phyloP scores from a whole-genome alignment of 2,797 vertebrate species.

The Ctenopoma kingsleyae region DNA sequence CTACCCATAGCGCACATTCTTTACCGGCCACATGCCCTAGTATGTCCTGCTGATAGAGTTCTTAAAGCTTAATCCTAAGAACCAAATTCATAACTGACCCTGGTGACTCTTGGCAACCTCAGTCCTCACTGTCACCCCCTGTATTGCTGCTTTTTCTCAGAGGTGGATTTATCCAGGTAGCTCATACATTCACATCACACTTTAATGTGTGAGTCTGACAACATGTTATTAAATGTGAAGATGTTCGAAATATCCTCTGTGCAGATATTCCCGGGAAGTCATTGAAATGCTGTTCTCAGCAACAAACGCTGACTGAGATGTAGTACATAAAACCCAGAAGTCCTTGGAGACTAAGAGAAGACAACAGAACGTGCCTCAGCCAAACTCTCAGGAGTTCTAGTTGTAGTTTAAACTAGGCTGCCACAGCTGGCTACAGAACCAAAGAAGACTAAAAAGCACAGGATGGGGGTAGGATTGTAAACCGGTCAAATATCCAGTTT shows the following conservation, averaged over 20 bases:
- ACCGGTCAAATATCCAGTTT: background rate
- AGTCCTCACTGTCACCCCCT: background rate
- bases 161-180: background rate
- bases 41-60: background rate
- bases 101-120: background rate
- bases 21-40: background rate
- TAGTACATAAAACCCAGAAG: background rate
- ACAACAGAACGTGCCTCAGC: background rate
- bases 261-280: conserved; percentile 9
- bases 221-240: conserved; percentile 1
- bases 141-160: background rate
- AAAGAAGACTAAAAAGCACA: background rate
- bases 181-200: background rate
- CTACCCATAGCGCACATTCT: background rate
- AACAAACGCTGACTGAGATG: background rate
- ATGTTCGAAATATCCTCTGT: background rate
- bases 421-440: background rate
- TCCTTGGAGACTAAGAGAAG: conserved; percentile 4
- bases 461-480: background rate
- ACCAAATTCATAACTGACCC: background rate
- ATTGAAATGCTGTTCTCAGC: background rate
- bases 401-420: conserved; percentile 6
- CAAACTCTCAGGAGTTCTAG: background rate
- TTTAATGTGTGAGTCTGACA: background rate
- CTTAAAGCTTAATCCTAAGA: background rate